Percentiles rank a stretch among this genome's conserved stretches.
Conservation (phyloP, 1,140 invertebrate species). For the Belonocnema kinseyi region DNA sequence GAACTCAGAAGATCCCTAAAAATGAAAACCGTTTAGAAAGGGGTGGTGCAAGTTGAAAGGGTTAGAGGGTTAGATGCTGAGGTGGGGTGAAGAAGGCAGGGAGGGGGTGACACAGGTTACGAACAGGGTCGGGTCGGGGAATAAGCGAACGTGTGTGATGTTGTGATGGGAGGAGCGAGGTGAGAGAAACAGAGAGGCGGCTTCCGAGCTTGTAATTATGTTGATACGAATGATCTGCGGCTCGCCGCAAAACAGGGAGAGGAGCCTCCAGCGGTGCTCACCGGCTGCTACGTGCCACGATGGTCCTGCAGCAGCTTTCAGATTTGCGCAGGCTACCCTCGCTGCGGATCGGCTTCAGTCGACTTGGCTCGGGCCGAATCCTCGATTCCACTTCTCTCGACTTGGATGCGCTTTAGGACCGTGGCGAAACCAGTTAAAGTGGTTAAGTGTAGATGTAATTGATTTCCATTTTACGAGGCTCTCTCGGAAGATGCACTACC, state of each 20-base stretch:
- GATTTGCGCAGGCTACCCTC: slow-evolving; percentile 32
- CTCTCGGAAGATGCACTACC: slow-evolving; percentile 46
- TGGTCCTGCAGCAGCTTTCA: not conserved
- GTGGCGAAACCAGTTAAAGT: slow-evolving; percentile 76
- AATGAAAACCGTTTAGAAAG: not conserved
- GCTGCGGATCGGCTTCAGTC: slow-evolving; percentile 43
- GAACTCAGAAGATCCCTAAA: no score
- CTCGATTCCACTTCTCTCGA: slow-evolving; percentile 30
- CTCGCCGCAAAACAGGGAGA: slow-evolving; percentile 70
- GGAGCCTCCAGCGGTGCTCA: slow-evolving; percentile 69
- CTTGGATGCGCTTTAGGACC: slow-evolving; percentile 66
- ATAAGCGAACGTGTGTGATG: slow-evolving; percentile 70
- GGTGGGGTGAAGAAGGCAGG: slow-evolving; percentile 28
- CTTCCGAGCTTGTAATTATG: slow-evolving; percentile 76
- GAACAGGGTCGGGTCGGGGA: slow-evolving; percentile 52
- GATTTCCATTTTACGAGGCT: slow-evolving; percentile 76
- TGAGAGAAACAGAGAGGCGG: slow-evolving; percentile 75
- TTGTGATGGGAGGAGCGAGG: slow-evolving; percentile 75
- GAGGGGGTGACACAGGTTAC: slow-evolving; percentile 47
- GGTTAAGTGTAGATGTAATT: slow-evolving; percentile 76
- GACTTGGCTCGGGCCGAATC: slow-evolving; percentile 33
- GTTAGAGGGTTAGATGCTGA: not conserved
- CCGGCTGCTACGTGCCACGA: slow-evolving; percentile 58
- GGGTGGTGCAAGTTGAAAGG: not conserved
- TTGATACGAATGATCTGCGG: slow-evolving; percentile 73